These are phyloP conservation scores for Halocynthia roretzi DNA, from an alignment of 23 tunicate genomes.

Conservation along the genomic window DNA sequence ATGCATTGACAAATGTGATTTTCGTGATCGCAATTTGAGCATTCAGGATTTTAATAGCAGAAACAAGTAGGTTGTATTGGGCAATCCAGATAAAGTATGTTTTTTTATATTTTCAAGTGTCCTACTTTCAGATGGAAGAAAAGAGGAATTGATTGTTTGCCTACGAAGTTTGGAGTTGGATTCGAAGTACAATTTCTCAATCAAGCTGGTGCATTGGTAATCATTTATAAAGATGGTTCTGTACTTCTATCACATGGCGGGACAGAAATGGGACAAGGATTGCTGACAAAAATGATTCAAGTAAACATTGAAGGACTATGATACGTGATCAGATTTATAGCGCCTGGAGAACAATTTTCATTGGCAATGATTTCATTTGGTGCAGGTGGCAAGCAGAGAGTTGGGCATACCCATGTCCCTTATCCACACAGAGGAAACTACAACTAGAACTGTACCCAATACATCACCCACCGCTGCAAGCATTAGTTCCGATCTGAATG, in stretches of 20 bases:
- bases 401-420: constrained; percentile 55
- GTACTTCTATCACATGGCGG: constrained; percentile 92
- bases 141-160: constrained; percentile 33
- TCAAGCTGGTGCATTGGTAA: constrained; percentile 92
- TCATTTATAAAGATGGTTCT: constrained; percentile 71
- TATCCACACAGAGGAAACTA: constrained; percentile 62
- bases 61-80: constrained; percentile 9
- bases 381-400: constrained; percentile 72
- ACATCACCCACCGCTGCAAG: constrained; percentile 80
- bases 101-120: too few relatives aligned
- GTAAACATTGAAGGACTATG: constrained; percentile 17
- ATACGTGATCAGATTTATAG: not conserved
- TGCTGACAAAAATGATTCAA: constrained; percentile 93
- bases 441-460: constrained; percentile 83
- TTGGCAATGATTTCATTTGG: not conserved
- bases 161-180: constrained; percentile 32
- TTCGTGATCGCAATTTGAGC: not conserved
- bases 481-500: constrained; percentile 66
- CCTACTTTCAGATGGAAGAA: constrained; percentile 33
- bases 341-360: not conserved
- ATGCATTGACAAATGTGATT: constrained; percentile 14
- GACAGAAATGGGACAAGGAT: constrained; percentile 95
- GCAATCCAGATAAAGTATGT: too few relatives aligned
- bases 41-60: constrained; percentile 30
- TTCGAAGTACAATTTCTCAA: constrained; percentile 22